Base-by-base conservation (phyloP, 2,113 vertebrate species). In the Circaetus gallicus region DNA sequence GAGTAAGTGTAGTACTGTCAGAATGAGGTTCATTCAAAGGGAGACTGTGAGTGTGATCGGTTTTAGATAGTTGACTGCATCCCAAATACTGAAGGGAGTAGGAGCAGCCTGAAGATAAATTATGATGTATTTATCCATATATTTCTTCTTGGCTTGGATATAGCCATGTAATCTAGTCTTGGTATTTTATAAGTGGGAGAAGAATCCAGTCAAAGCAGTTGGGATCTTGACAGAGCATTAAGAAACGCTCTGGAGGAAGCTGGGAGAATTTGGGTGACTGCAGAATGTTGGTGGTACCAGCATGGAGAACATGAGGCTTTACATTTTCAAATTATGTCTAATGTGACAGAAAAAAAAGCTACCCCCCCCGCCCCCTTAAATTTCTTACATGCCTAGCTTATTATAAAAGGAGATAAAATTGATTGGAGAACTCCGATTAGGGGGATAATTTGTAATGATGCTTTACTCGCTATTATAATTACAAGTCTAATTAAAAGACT, bases 271-370 rank as follows among this genome's bases (percentile, higher is more conserved):
- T 26, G 7, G 10, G 4, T 63, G 20, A 25, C 24, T 50, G 13
- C 43, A 72, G 38, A 38, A 59, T 38, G 4, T 25, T 84, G 8
- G 9, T 86, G 31, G 8, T 67, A 38, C 13, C 38, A 29, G 5
- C 2, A 0, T 3, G 24, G 9, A 55, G 11, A 52, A n/a, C 1
- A 7, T 3, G 8, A 71, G 28, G 14, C 12, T 63, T 63, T 59
- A 13, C 1, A 5, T 63, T 67, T 91, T 71, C 8, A 3, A 59
- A 36, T 80, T 4, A 13, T 31, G 34, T 10, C 18, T 58, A 15
- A 43, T 40, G 50, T 28, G 18, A 45, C 16, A 29, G 38, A 21
- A 59, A 34, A 42, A 36, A 47, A 26, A 18, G 7, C 13, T 21
- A 32, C 24, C 25, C 2, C 5, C 9, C 14, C 15, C 50, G n/a